Conservation (phyloP, 2,888 invertebrate genomes). For the Mongoloraphidia duomilia region DNA sequence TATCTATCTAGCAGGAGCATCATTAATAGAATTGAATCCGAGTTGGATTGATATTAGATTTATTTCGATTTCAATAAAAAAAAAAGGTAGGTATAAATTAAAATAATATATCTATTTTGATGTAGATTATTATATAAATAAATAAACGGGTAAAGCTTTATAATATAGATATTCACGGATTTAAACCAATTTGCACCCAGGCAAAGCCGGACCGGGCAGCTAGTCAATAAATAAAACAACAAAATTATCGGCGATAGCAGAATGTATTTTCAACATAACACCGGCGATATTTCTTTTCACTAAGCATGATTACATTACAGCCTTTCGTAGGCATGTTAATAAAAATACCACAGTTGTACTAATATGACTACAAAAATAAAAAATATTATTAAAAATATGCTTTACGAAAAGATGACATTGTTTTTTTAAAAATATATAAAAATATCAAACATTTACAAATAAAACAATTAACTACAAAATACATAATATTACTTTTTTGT, state of each 20-base stretch:
- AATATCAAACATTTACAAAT: background rate
- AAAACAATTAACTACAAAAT: background rate
- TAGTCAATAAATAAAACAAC: background rate
- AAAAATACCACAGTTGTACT: constrained; percentile 7
- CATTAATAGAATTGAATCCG: too few species aligned
- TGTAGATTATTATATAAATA: too few species aligned
- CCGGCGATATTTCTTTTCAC: constrained; percentile 21
- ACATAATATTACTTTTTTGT: background rate
- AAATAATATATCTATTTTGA: too few species aligned
- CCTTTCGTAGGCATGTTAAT: constrained; percentile 24
- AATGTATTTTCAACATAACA: constrained; percentile 10
- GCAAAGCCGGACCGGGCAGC: too few species aligned
- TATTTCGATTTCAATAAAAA: too few species aligned
- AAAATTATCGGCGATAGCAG: constrained; percentile 11
- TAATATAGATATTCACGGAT: too few species aligned
- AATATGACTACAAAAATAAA: background rate
- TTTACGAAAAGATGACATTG: background rate
- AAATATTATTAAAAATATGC: background rate
- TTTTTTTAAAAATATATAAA: background rate
- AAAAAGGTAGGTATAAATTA: too few species aligned
- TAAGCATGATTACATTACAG: constrained; percentile 32
- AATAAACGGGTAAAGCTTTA: too few species aligned
- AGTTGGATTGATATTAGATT: too few species aligned
- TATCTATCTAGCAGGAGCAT: too few species aligned
- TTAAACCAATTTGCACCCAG: too few species aligned